Evolutionary conservation across 2,888 invertebrate species (phyloP), one percentile per base, ranked within the genome.

Genomic region (Siphonodentalium dalli): DNA sequence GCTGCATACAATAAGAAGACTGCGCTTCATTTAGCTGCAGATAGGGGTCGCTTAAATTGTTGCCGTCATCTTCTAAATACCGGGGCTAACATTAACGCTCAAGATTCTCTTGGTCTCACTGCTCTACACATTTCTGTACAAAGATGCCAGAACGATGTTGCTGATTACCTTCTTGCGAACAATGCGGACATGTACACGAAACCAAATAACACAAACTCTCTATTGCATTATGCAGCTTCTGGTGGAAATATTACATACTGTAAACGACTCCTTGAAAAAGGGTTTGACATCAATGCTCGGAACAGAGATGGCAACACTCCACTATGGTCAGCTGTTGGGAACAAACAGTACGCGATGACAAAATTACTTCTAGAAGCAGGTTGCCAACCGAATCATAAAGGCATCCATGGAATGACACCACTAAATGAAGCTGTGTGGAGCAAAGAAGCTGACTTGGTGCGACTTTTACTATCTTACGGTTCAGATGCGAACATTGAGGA

Each of bases 361-460:
- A 41, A 65, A 23, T 66, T 69, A 29, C 58, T 78, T 5, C 44
- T 78, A n/a, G 65, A 68, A 18, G 57, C 65, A n/a, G 71, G 71
- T 11, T 74, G 74, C 48, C 54, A 72, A 23, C 58, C 69, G 0
- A 68, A 72, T 39, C 49, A 50, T 42, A 66, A 66, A 2, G 72
- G 72, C 9, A 53, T 68, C 13, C 73, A 75, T 52, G 70, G 70
- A 6, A 74, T 75, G 69, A 77, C 80, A 0, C 75, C 80, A 2
- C 49, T 81, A 3, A 79, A 77, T 57, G 78, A 78, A 55, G 77
- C 79, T 6, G 75, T 78, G 4, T 77, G 75, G 39, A 69, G 73
- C 39, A 76, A 76, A 31, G 69, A 72, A 48, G 56, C 65, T 0
- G 62, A 69, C 23, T 69, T 79, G 50, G 72, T 78, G 2, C 65